phyloP scores from a whole-genome alignment of 2,888 invertebrate genomes.

The Gerris lacustris region DNA sequence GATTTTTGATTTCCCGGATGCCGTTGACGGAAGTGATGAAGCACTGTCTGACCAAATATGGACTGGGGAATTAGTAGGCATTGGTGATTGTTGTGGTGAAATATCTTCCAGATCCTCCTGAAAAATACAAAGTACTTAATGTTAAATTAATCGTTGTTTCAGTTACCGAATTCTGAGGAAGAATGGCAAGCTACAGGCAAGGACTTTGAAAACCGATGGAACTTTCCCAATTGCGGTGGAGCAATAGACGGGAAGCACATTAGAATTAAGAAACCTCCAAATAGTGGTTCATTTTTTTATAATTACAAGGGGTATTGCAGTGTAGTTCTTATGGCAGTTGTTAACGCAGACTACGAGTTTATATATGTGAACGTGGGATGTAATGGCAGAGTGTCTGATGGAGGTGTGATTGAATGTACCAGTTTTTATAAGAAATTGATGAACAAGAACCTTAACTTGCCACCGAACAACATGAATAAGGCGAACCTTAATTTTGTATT shows the following conservation, averaged over 20 bases:
- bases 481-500: constrained; percentile 23
- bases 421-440: constrained; percentile 20
- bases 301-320: constrained; percentile 28
- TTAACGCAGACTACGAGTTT: constrained; percentile 21
- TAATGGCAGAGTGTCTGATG: constrained; percentile 8
- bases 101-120: constrained; percentile 20
- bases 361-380: constrained; percentile 22
- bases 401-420: constrained; percentile 23
- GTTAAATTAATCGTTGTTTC: constrained; percentile 17
- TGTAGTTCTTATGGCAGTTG: constrained; percentile 25
- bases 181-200: constrained; percentile 21
- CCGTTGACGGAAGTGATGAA: constrained; percentile 19
- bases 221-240: constrained; percentile 21
- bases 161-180: constrained; percentile 23
- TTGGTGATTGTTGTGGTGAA: constrained; percentile 13
- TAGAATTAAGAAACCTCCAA: constrained; percentile 23
- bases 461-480: constrained; percentile 20
- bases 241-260: constrained; percentile 21
- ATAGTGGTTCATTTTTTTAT: constrained; percentile 24
- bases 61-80: constrained; percentile 16
- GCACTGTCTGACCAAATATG: constrained; percentile 20
- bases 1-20: constrained; percentile 19
- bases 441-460: constrained; percentile 21
- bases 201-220: constrained; percentile 18
- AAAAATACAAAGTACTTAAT: constrained; percentile 16